Evolutionary conservation across 1,140 invertebrate genomes (phyloP).

Genomic region (Manduca sexta): DNA sequence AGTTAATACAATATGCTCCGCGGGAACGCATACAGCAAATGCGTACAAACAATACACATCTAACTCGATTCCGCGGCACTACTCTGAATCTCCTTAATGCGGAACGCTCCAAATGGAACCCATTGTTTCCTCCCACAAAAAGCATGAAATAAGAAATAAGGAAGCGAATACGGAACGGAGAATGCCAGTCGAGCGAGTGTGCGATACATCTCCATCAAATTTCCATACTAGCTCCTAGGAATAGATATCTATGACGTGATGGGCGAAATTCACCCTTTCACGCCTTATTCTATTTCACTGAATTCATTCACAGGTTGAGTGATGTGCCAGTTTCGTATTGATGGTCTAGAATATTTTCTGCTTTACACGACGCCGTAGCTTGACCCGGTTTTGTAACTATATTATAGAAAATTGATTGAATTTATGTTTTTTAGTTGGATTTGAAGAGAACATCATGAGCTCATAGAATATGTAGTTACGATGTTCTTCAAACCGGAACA

Average conservation of each 20-base stretch:
- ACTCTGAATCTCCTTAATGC: slow-evolving; percentile 38
- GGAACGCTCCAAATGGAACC: slow-evolving; percentile 42
- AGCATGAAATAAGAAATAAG: slow-evolving; percentile 41
- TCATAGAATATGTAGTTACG: no score
- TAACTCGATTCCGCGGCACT: slow-evolving; percentile 27
- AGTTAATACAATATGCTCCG: neutral
- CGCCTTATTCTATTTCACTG: slow-evolving; percentile 1
- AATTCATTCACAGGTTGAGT: neutral
- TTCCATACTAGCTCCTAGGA: slow-evolving; percentile 32
- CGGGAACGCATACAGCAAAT: neutral
- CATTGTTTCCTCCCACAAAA: slow-evolving; percentile 51
- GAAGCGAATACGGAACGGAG: slow-evolving; percentile 33
- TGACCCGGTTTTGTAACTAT: no score
- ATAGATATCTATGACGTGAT: slow-evolving; percentile 27
- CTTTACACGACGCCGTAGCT: no score
- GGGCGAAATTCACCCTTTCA: slow-evolving; percentile 22
- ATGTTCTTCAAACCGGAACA: no score
- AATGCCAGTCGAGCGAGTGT: slow-evolving; percentile 38
- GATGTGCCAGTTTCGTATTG: no score
- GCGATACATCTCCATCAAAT: slow-evolving; percentile 56
- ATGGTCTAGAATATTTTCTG: no score
- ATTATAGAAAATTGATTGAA: no score
- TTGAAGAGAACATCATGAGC: no score
- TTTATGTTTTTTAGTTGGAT: no score
- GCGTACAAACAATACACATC: slow-evolving; percentile 7